These are phyloP conservation scores for Dendronephthya gigantea DNA, from an alignment of 64 coral and sea anemone genomes.

Conservation along the genomic window DNA sequence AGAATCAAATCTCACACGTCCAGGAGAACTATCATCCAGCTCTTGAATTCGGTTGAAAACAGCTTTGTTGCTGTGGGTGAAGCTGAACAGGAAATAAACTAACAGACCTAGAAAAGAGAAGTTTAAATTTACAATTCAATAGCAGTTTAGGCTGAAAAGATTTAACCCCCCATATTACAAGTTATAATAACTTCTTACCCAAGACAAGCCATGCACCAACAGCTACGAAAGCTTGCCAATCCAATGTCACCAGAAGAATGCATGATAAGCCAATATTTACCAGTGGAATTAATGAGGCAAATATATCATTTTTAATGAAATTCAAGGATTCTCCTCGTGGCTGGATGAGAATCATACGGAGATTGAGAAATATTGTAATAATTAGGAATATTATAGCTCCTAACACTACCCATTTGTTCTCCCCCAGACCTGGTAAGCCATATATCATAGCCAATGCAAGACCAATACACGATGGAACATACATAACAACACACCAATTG, in stretches of 20 bases:
- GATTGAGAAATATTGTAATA: background rate
- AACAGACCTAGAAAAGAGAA: background rate
- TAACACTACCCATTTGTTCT: background rate
- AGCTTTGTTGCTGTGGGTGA: background rate
- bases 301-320: background rate
- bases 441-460: background rate
- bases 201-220: background rate
- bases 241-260: background rate
- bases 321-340: background rate
- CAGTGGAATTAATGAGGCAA: background rate
- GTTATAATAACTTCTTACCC: background rate
- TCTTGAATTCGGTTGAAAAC: background rate
- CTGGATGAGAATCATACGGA: slow-evolving; percentile 2
- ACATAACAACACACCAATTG: background rate
- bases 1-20: background rate
- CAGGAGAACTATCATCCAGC: background rate
- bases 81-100: background rate
- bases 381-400: background rate
- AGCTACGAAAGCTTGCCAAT: background rate
- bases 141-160: background rate
- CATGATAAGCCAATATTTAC: background rate
- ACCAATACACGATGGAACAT: background rate
- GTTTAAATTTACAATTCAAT: background rate
- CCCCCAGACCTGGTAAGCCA: background rate
- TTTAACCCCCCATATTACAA: too few species aligned